Evolutionary conservation across 2,888 invertebrate species (phyloP).

Genomic region (Mythimna lalbum): DNA sequence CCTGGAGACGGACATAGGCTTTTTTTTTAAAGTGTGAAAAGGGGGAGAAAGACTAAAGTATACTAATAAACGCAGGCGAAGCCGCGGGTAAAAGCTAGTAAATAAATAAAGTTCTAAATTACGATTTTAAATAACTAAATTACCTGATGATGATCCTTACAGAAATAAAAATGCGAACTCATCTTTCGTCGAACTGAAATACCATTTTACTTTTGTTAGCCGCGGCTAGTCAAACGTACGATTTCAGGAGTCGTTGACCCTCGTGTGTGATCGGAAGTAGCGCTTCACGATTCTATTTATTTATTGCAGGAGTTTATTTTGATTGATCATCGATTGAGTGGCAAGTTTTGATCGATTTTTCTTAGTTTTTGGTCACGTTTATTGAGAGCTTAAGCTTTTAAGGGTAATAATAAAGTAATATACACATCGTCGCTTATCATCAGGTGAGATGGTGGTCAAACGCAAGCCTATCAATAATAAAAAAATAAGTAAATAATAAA

Average conservation of each 20-base stretch:
- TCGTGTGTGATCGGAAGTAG: conserved; percentile 48
- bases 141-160: neutral
- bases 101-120: neutral
- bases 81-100: too few relatives aligned
- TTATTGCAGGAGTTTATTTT: neutral
- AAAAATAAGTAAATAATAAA: too few relatives aligned
- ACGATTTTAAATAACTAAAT: neutral
- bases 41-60: too few relatives aligned
- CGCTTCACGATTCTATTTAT: conserved; percentile 31
- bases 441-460: too few relatives aligned
- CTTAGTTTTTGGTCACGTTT: too few relatives aligned
- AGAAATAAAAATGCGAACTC: conserved; percentile 20
- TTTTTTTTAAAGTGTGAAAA: too few relatives aligned
- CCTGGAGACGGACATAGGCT: too few relatives aligned
- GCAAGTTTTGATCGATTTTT: neutral
- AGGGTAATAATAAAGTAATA: too few relatives aligned
- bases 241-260: conserved; percentile 47
- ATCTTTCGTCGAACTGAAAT: conserved; percentile 31
- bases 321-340: neutral
- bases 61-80: too few relatives aligned
- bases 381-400: too few relatives aligned
- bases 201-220: conserved; percentile 47
- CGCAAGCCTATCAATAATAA: too few relatives aligned
- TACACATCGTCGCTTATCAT: too few relatives aligned
- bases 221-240: conserved; percentile 15